These are phyloP conservation scores for Pardalotus punctatus DNA, from an alignment of 2,113 vertebrate genomes.

Conservation along the genomic window DNA sequence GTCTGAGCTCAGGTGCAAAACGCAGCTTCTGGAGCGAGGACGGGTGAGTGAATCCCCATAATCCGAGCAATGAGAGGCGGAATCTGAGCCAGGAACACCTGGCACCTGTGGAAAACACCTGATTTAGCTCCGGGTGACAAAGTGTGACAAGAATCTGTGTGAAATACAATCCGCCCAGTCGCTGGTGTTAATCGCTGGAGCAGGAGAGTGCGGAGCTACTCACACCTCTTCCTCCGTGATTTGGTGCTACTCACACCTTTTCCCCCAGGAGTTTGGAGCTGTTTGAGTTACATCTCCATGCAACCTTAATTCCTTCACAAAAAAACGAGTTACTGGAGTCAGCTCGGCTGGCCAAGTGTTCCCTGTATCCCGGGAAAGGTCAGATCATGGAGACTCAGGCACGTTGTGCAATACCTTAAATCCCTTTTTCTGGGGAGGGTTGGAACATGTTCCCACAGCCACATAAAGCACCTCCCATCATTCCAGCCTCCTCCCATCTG, in stretches of 20 bases:
- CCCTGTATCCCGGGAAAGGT: background rate
- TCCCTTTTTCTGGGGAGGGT: background rate
- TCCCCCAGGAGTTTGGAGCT: background rate
- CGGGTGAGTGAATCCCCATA: rapidly evolving
- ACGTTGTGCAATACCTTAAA: rapidly evolving
- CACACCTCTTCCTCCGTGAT: background rate
- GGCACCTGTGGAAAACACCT: background rate
- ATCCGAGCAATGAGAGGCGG: background rate
- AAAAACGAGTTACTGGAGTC: no score
- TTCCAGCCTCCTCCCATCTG: background rate
- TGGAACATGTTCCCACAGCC: background rate
- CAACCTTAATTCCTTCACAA: background rate
- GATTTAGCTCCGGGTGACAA: background rate
- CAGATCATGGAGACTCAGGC: background rate
- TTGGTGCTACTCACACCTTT: background rate
- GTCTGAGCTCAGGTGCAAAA: background rate
- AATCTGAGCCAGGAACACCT: background rate
- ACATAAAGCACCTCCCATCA: rapidly evolving
- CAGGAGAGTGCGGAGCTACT: background rate
- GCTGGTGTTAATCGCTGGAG: background rate
- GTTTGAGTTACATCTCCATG: rapidly evolving
- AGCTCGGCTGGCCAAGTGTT: rapidly evolving
- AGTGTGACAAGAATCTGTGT: background rate
- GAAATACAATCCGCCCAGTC: background rate
- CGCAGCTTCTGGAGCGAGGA: rapidly evolving